Conservation (phyloP, 2,888 invertebrate species). For the Galeruca laticollis region DNA sequence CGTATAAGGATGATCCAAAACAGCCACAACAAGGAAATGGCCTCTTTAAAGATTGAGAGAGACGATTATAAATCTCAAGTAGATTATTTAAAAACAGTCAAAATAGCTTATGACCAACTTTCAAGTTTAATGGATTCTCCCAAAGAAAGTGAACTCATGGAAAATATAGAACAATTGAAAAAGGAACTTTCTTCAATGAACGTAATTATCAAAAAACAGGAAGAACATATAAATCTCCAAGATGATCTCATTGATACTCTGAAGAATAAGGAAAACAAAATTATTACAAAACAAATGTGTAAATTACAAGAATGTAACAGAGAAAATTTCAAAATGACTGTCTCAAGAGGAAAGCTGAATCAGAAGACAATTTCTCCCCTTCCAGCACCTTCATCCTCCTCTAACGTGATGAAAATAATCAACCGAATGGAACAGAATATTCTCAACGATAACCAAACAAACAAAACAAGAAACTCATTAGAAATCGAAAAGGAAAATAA, state of each 20-base stretch:
- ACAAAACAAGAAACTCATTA: too few relatives aligned
- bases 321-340: not conserved
- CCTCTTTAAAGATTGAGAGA: slow-evolving; percentile 42
- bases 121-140: too few relatives aligned
- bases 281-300: not conserved
- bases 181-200: slow-evolving; percentile 37
- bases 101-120: slow-evolving; percentile 51
- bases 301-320: not conserved
- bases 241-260: slow-evolving; percentile 36
- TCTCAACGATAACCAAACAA: slow-evolving; percentile 13
- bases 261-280: slow-evolving; percentile 25
- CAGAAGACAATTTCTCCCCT: not conserved
- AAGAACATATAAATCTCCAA: too few relatives aligned
- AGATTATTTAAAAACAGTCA: slow-evolving; percentile 54
- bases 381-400: not conserved
- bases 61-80: slow-evolving; percentile 53
- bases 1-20: slow-evolving; percentile 29
- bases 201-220: too few relatives aligned
- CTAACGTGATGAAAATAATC: not conserved
- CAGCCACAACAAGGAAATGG: slow-evolving; percentile 34
- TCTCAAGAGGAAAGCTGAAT: not conserved
- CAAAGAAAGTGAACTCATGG: too few relatives aligned
- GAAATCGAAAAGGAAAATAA: slow-evolving; percentile 19
- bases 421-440: too few relatives aligned
- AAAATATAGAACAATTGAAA: slow-evolving; percentile 37